Evolutionary conservation across 2,113 vertebrate species (phyloP).

Genomic region (Pelmatolapia mariae): DNA sequence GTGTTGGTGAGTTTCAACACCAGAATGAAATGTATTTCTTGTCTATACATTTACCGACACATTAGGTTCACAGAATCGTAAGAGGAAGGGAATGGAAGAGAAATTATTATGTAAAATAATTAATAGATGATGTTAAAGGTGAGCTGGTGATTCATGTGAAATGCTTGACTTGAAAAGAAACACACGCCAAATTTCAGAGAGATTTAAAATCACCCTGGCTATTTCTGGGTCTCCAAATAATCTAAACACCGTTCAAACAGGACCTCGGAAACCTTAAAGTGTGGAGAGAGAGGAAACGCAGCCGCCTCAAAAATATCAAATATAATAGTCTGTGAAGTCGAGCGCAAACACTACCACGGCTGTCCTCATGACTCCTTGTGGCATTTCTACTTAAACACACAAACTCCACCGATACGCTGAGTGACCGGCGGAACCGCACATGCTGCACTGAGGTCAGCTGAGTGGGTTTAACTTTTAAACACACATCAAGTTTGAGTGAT

Average conservation of each 20-base stretch:
- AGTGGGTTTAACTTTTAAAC: background rate
- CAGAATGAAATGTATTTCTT: fast-evolving
- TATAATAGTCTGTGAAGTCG: background rate
- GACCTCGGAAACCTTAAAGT: background rate
- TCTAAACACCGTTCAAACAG: background rate
- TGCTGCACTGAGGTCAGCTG: background rate
- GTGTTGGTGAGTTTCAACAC: background rate
- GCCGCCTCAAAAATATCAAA: background rate
- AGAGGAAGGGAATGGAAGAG: background rate
- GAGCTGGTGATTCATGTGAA: background rate
- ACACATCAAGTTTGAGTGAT: background rate
- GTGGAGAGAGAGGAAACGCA: background rate
- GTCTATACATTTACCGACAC: background rate
- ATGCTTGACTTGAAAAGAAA: background rate
- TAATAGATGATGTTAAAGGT: background rate
- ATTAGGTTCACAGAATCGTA: background rate
- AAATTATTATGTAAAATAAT: background rate
- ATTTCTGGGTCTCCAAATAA: background rate
- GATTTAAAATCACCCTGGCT: background rate
- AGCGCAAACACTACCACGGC: background rate
- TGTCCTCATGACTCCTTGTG: background rate
- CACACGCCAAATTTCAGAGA: background rate
- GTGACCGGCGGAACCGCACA: background rate
- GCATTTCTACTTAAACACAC: background rate
- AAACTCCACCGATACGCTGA: background rate